Evolutionary conservation across 2,888 invertebrate genomes (phyloP), one percentile per base, ranked within the genome.

Genomic region (Noctua pronuba): DNA sequence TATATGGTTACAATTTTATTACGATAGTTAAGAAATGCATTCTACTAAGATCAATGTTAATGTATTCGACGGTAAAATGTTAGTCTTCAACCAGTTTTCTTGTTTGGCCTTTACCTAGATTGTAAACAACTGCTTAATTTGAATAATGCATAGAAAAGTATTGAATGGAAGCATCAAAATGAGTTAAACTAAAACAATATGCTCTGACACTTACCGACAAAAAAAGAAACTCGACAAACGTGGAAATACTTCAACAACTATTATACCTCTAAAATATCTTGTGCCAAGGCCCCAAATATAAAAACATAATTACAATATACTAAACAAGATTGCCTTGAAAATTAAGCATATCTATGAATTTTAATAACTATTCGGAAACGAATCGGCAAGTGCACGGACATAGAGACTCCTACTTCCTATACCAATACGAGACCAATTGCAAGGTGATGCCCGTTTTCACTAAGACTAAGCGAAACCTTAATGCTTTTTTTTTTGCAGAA

Each of bases 311-410:
- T 35, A 65, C 4, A 83, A 83, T 66, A 79, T 41, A 5, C 35
- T 44, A 8, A 16, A 28, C 38, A 72, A 58, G 80, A 62, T 84
- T 58, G 21, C 81, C 80, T 84, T 79, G 71, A 80, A 80, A 79
- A 52, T 44, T 13, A 60, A 10, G n/a, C n/a, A 11, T 5, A n/a
- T n/a, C n/a, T n/a, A 16, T 58, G 13, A 60, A 52, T 66, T 60
- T 66, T 35, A 21, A 41, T 35, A 21, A 69, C 16, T 1, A 78
- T 49, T 35, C 21, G 35, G 35, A 77, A 67, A 44, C 16, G 66
- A 67, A 77, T 60, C 16, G 28, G 28, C 35, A 18, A 41, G 24
- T 35, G 8, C n/a, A 67, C 41, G 41, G 4, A 7, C 41, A 16
- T 31, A 28, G 10, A 44, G n/a, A 55, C 52, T 38, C n/a, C n/a